Conservation (phyloP, 2,888 invertebrate genomes). For the Lithophane semibrunnea region DNA sequence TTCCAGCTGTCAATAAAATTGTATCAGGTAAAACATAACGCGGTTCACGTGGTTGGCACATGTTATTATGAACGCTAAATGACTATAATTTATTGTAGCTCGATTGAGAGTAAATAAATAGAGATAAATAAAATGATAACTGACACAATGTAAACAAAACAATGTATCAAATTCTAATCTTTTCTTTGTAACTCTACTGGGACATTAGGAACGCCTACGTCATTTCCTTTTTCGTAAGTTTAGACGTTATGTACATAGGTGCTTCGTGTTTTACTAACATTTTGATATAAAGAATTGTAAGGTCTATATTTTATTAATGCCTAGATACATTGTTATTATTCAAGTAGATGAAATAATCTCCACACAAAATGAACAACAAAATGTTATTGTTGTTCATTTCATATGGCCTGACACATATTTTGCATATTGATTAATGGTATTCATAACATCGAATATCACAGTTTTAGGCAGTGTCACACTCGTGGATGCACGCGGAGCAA, state of each 20-base stretch:
- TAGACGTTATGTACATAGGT: neutral
- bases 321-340: slow-evolving; percentile 1
- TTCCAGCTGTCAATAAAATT: slow-evolving; percentile 1
- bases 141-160: slow-evolving; percentile 39
- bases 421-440: slow-evolving; percentile 32
- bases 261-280: slow-evolving; percentile 14
- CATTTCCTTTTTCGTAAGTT: slow-evolving; percentile 1
- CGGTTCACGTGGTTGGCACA: slow-evolving; percentile 27
- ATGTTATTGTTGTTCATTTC: neutral
- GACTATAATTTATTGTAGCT: slow-evolving; percentile 31
- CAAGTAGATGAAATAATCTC: slow-evolving; percentile 6
- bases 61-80: slow-evolving; percentile 36
- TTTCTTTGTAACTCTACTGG: slow-evolving; percentile 12
- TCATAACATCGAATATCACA: slow-evolving; percentile 35
- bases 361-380: neutral
- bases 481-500: slow-evolving; percentile 31
- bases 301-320: neutral
- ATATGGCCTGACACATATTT: slow-evolving; percentile 30
- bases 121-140: slow-evolving; percentile 32
- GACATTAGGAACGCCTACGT: slow-evolving; percentile 12
- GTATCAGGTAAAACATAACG: slow-evolving; percentile 13
- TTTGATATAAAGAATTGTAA: neutral
- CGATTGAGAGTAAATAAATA: slow-evolving; percentile 49
- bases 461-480: slow-evolving; percentile 30
- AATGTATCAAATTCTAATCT: slow-evolving; percentile 39